Base-by-base conservation (phyloP, 2,888 invertebrate species). In the Yponomeuta evonymella region DNA sequence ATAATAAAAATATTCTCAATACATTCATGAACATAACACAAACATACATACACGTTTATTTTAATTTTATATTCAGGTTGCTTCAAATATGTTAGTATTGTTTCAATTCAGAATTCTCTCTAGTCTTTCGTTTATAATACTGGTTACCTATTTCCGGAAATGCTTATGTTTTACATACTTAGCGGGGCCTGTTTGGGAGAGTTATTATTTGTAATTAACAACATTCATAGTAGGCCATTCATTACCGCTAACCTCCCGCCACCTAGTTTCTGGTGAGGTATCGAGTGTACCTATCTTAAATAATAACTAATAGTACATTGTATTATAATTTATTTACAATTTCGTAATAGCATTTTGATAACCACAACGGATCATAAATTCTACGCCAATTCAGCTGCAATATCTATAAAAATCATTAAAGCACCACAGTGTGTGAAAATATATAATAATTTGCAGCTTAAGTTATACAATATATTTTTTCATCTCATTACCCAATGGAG, bases 81-180 rank as follows among this genome's bases (percentile, higher is more conserved):
- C 48, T 51, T 68, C 48, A 48, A 69, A 69, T 15, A 30, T 23
- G 62, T 69, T 62, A 62, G 12, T 36, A 58, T 12, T 51, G 12
- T 33, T 36, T 36, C 9, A 33, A 66, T 48, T 67, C 43, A 43
- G 6, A 43, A 43, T 33, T 65, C n/a, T 29, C 48, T 67, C 48
- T 71, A 75, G 71, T 72, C 74, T 74, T 75, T 72, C 30, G 72
- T 70, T 75, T 74, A 79, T 85, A 84, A 85, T 86, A 85, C 84
- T 83, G 83, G 81, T 82, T 82, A 81, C 77, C 81, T 77, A 79
- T 76, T 82, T 78, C 75, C 73, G 73, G 78, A 78, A 81, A 80
- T 80, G 78, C 77, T 73, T 51, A 23, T 29, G 51, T 58, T 58
- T 58, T 15, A 58, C 43, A 43, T 43, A 43, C 5, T 43, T 43